Percentiles rank a stretch among this genome's conserved stretches.
phyloP scores from a whole-genome alignment of 2,888 invertebrate species.

The Antheraea yamamai region DNA sequence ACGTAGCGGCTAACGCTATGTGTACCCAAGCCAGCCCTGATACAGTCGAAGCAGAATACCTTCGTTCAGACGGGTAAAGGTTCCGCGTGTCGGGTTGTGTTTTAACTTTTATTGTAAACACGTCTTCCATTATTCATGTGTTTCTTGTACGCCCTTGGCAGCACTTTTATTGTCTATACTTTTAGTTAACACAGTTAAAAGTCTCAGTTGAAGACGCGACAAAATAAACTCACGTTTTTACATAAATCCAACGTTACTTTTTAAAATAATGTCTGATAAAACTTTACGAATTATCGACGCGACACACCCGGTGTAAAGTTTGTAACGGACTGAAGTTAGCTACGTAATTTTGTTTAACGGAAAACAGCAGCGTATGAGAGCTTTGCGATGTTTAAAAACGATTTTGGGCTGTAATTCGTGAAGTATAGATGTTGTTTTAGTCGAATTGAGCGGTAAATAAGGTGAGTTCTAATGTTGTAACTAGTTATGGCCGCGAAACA shows the following conservation, averaged over 20 bases:
- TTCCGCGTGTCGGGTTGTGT: constrained; percentile 82
- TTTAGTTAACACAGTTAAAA: not conserved
- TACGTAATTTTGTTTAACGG: constrained; percentile 23
- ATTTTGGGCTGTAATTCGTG: not conserved
- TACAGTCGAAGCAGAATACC: constrained; percentile 86
- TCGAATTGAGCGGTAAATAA: not conserved
- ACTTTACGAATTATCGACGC: constrained; percentile 24
- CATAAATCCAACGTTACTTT: constrained; percentile 32
- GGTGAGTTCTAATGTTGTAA: constrained; percentile 20
- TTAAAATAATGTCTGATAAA: constrained; percentile 23
- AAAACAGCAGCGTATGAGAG: constrained; percentile 2
- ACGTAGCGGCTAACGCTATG: constrained; percentile 81
- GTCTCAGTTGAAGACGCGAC: not conserved
- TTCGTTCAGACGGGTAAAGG: constrained; percentile 84
- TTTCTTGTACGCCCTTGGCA: constrained; percentile 25
- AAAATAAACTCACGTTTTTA: not conserved
- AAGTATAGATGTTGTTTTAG: not conserved
- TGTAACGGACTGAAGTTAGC: constrained; percentile 41
- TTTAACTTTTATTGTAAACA: constrained; percentile 85
- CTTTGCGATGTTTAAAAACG: not conserved
- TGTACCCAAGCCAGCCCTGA: constrained; percentile 85
- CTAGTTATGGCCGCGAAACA: constrained; percentile 25
- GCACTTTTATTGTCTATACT: constrained; percentile 14
- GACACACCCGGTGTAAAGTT: constrained; percentile 37
- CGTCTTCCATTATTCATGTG: constrained; percentile 82